Evolutionary conservation across 2,888 invertebrate genomes (phyloP).

Genomic region (Brachyopa scutellaris): DNA sequence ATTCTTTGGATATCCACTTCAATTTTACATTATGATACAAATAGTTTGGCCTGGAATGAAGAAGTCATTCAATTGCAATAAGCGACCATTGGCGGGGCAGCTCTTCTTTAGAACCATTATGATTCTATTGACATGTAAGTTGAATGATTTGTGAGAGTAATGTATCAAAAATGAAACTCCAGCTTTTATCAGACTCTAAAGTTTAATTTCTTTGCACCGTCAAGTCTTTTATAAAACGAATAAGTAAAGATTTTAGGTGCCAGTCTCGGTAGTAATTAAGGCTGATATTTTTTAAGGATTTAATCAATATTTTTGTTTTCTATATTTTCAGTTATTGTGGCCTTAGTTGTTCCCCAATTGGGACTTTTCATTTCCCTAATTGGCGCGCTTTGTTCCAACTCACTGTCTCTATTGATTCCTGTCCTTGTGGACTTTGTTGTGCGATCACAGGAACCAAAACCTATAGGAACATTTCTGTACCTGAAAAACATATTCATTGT

Average conservation of each 20-base stretch:
- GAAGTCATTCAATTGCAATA: constrained; percentile 83
- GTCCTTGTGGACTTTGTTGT: constrained; percentile 92
- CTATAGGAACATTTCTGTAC: constrained; percentile 79
- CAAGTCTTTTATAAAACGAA: no score
- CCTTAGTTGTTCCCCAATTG: constrained; percentile 92
- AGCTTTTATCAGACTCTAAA: no score
- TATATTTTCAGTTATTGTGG: constrained; percentile 87
- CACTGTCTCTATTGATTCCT: constrained; percentile 93
- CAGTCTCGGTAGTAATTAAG: no score
- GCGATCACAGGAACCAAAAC: constrained; percentile 84
- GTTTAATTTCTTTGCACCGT: no score
- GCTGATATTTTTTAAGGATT: background rate
- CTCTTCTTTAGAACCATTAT: constrained; percentile 87
- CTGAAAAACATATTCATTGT: constrained; percentile 86
- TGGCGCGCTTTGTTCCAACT: constrained; percentile 94
- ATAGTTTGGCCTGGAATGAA: constrained; percentile 92
- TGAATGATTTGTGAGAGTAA: background rate
- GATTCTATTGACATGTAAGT: constrained; percentile 93
- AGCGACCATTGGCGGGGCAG: constrained; percentile 85
- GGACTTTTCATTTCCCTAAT: constrained; percentile 95
- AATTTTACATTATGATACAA: constrained; percentile 96
- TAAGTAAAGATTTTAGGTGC: no score
- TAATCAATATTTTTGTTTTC: background rate
- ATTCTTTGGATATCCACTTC: constrained; percentile 95
- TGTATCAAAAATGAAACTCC: no score